These are phyloP conservation scores for Danio albolineatus DNA, from an alignment of 2,797 vertebrate species.

Conservation along the genomic window DNA sequence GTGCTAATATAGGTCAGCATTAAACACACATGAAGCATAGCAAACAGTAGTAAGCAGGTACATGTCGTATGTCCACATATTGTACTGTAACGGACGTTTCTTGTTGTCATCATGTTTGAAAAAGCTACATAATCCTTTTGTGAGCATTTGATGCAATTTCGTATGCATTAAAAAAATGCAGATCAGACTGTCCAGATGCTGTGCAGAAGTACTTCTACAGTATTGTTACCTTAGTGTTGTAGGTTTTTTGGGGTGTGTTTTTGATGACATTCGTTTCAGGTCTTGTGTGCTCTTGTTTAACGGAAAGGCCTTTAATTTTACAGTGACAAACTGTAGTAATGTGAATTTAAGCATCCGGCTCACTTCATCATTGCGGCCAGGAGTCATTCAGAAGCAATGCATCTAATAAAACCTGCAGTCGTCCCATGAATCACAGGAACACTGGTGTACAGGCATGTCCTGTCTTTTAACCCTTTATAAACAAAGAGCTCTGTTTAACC, in stretches of 20 bases:
- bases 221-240: neutral
- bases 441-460: neutral
- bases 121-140: neutral
- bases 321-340: constrained; percentile 1
- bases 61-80: neutral
- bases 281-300: constrained; percentile 7
- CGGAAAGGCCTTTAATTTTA: neutral
- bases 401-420: neutral
- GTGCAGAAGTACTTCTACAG: neutral
- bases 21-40: constrained; percentile 19
- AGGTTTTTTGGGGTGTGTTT: neutral
- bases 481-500: neutral
- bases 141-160: neutral
- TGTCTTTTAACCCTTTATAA: constrained; percentile 2
- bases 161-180: neutral
- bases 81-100: neutral
- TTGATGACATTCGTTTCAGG: neutral
- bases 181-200: neutral
- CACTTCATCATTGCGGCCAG: constrained; percentile 5
- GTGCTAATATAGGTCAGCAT: constrained; percentile 30
- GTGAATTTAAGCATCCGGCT: neutral
- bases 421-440: neutral
- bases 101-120: neutral
- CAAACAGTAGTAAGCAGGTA: neutral
- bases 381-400: constrained; percentile 12